Conservation (phyloP, 1,140 invertebrate species). For the Agrilus planipennis region DNA sequence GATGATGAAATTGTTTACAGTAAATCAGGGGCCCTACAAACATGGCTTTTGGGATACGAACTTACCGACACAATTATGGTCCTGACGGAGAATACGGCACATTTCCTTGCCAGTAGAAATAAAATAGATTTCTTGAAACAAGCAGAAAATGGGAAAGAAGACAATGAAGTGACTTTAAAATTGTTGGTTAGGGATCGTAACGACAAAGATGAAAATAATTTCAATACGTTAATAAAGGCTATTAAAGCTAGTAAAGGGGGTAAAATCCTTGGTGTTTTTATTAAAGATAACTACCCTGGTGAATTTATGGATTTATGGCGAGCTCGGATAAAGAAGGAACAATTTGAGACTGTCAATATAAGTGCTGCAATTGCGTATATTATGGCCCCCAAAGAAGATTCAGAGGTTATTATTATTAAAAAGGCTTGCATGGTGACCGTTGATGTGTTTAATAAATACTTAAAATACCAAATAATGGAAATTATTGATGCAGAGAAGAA, state of each 20-base stretch:
- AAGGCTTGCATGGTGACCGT: slow-evolving; percentile 88
- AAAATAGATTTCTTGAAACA: slow-evolving; percentile 95
- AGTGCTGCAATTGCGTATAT: slow-evolving; percentile 72
- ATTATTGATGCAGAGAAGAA: slow-evolving; percentile 97
- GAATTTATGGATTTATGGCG: slow-evolving; percentile 91
- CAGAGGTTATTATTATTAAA: slow-evolving; percentile 84
- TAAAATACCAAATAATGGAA: slow-evolving; percentile 97
- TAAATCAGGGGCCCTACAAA: slow-evolving; percentile 90
- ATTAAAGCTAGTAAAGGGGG: slow-evolving; percentile 85
- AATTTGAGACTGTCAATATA: slow-evolving; percentile 83
- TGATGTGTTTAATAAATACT: slow-evolving; percentile 92
- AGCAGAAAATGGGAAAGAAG: slow-evolving; percentile 79
- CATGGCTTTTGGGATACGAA: slow-evolving; percentile 96
- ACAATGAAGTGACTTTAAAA: slow-evolving; percentile 66
- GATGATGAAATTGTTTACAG: slow-evolving; percentile 93
- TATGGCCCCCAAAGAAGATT: slow-evolving; percentile 91
- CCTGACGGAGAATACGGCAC: slow-evolving; percentile 70
- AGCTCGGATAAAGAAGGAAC: slow-evolving; percentile 55
- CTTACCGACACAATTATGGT: slow-evolving; percentile 92
- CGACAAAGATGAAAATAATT: slow-evolving; percentile 93
- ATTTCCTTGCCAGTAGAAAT: slow-evolving; percentile 92
- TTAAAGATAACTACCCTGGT: slow-evolving; percentile 87
- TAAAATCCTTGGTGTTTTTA: slow-evolving; percentile 83
- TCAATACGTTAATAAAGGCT: slow-evolving; percentile 71
- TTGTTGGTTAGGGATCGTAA: slow-evolving; percentile 82